Conservation (phyloP, 2,888 invertebrate species). For the Augiades crinisus region DNA sequence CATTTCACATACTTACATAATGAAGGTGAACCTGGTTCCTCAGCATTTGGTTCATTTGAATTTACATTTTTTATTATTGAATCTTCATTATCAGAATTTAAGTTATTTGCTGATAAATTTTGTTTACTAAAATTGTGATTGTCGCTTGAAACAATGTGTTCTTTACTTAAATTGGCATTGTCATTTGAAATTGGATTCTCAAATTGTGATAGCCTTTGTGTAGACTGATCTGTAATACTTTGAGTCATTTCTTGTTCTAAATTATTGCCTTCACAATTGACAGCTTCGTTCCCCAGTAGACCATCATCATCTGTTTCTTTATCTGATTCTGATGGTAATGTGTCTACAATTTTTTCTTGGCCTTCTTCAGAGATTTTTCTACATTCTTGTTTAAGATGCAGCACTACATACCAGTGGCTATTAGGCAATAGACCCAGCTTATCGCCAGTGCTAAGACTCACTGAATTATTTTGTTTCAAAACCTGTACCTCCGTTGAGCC, state of each 20-base stretch:
- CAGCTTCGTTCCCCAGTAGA: neutral
- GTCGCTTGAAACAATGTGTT: too few species aligned
- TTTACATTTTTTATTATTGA: neutral
- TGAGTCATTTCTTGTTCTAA: slow-evolving; percentile 10
- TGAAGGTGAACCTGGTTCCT: slow-evolving; percentile 42
- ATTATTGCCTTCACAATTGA: neutral
- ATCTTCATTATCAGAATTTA: neutral
- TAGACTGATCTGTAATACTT: too few species aligned
- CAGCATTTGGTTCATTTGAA: neutral
- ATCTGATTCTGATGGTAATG: slow-evolving; percentile 5
- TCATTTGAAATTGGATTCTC: too few species aligned
- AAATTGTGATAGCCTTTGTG: too few species aligned
- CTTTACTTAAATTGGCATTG: too few species aligned
- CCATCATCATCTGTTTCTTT: slow-evolving; percentile 20
- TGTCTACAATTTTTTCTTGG: neutral
- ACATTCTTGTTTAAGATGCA: slow-evolving; percentile 22
- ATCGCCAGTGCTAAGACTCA: slow-evolving; percentile 66
- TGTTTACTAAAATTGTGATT: neutral
- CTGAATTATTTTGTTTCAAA: slow-evolving; percentile 50
- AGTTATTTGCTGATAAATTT: neutral
- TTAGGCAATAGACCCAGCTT: slow-evolving; percentile 77
- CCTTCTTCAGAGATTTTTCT: slow-evolving; percentile 1
- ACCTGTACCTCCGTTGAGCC: slow-evolving; percentile 47
- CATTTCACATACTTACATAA: slow-evolving; percentile 48
- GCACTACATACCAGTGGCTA: slow-evolving; percentile 69